These are phyloP conservation scores for Lepus americanus DNA, from an alignment of 2,113 vertebrate genomes.

Conservation along the genomic window DNA sequence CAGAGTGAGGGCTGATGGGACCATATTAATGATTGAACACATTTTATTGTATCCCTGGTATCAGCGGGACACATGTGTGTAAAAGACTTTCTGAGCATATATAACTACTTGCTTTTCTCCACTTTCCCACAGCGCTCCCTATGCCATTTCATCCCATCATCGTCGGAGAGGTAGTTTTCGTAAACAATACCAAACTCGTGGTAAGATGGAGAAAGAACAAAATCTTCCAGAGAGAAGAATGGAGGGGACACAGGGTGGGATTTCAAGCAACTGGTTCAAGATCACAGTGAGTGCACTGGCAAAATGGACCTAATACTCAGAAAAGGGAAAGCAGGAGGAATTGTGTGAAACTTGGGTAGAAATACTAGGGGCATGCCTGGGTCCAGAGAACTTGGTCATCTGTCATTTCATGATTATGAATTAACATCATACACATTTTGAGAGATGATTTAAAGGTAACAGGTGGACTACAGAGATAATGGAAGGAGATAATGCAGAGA, in stretches of 20 bases:
- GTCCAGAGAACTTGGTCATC: not conserved
- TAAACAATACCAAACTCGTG: not conserved
- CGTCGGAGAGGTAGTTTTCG: not conserved
- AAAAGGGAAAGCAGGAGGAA: not conserved
- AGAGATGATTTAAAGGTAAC: not conserved
- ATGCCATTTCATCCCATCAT: conserved; percentile 11
- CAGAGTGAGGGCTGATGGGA: conserved; percentile 77
- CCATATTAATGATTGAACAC: not conserved
- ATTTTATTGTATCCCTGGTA: not conserved
- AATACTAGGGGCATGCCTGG: not conserved
- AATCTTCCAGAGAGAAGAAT: conserved; percentile 35
- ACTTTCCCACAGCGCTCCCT: conserved; percentile 39
- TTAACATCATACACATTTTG: not conserved
- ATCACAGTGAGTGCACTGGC: conserved; percentile 88
- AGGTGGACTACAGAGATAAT: not conserved
- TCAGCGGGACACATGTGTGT: not conserved
- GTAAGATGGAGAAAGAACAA: not conserved
- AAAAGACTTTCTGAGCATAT: not conserved
- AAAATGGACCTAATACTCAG: not conserved
- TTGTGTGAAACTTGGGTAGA: not conserved
- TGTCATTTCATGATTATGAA: not conserved
- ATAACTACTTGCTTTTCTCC: conserved; percentile 28
- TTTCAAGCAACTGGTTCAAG: conserved; percentile 88
- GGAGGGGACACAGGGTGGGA: not conserved
- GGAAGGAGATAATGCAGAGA: not conserved